These are phyloP conservation scores for Naso thynnoides DNA, from an alignment of 2,797 vertebrate species.

Conservation along the genomic window DNA sequence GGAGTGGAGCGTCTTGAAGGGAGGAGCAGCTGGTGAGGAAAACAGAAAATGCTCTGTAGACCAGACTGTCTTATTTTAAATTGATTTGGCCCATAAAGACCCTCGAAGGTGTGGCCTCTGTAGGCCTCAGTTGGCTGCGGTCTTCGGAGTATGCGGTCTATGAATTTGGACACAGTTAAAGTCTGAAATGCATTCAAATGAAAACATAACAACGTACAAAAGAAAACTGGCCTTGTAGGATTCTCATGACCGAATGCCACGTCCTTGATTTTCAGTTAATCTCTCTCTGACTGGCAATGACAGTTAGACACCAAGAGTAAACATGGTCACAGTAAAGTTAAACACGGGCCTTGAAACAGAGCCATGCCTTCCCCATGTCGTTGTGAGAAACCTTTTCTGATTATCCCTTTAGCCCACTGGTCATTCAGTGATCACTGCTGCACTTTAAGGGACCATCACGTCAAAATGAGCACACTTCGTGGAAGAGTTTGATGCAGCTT, in stretches of 20 bases:
- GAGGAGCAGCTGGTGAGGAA: too few relatives aligned
- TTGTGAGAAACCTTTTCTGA: slow-evolving; percentile 7
- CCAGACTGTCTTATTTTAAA: too few relatives aligned
- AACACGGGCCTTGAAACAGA: neutral
- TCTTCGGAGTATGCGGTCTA: too few relatives aligned
- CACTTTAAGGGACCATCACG: slow-evolving; percentile 52
- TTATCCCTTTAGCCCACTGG: slow-evolving; percentile 19
- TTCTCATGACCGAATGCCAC: neutral
- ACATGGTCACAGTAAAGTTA: neutral
- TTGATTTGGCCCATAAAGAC: too few relatives aligned
- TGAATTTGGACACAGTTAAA: too few relatives aligned
- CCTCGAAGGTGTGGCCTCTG: too few relatives aligned
- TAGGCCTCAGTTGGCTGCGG: too few relatives aligned
- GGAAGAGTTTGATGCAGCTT: slow-evolving; percentile 63
- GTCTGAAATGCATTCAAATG: too few relatives aligned
- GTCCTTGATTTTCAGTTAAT: neutral
- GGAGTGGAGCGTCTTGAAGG: too few relatives aligned
- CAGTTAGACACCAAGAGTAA: neutral
- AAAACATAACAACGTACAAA: too few relatives aligned
- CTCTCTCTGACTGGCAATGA: neutral
- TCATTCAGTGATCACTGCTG: slow-evolving; percentile 47
- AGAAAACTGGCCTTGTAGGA: too few relatives aligned
- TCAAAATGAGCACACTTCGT: slow-evolving; percentile 65
- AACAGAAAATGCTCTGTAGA: too few relatives aligned
- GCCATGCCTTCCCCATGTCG: slow-evolving; percentile 6